Base-by-base conservation (phyloP, 1,140 invertebrate species). In the Carposina sasakii region DNA sequence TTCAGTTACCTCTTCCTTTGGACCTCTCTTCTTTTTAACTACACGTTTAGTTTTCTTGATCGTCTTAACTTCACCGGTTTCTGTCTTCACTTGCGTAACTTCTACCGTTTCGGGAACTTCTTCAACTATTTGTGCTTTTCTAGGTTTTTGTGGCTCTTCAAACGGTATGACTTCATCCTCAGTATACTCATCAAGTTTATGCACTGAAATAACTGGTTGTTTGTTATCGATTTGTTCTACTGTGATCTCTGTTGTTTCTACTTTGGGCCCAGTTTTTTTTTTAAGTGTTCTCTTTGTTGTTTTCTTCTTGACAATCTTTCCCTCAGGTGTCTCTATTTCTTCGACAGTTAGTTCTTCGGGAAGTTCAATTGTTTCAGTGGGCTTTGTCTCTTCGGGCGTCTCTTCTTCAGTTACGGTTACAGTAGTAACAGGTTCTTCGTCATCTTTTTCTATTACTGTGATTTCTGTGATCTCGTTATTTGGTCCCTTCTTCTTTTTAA, bases 401-500 rank as follows among this genome's bases (percentile, higher is more conserved):
- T n/a, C n/a, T 46, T 19, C 16, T 33, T 33, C 31, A n/a, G 8
- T 17, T 2, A 72, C 67, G 4, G 63, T 65, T 0, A 85, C 63
- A 13, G 61, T 77, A 3, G 69, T 85, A 4, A 71, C 37, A 10
- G 78, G 73, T n/a, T 41, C 49, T 47, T 85, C 76, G 31, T 77
- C 81, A 47, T 81, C 79, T 52, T 85, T 77, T 52, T 85, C 73
- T 2, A 85, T 55, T 3, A 73, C 81, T 31, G 74, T 63, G 20
- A 83, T 69, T 61, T 86, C 82, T 1, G 77, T 82, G 1, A 82
- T 66, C 52, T 85, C 67, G 67, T 85, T 71, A 54, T 83, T 76
- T 0, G 69, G 43, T 1, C 71, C 81, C 13, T 65, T 68, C 15
- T 73, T 67, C 50, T 76, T 78, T 44, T 74, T 81, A 13, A 79